phyloP scores from a whole-genome alignment of 2,888 invertebrate species.

The Neoascia interrupta region DNA sequence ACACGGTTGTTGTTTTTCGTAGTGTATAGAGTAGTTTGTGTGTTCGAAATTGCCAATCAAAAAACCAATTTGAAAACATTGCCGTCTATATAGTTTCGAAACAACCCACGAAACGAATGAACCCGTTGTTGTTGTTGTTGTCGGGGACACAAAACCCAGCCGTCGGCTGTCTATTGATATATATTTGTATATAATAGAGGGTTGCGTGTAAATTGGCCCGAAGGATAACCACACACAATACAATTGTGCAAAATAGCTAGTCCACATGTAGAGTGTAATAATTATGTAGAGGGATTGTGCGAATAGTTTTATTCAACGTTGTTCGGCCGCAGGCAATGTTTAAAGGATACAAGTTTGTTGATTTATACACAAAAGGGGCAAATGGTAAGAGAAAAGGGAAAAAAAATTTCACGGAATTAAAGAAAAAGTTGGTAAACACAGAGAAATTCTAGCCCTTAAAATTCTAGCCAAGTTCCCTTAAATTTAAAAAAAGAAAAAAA shows the following conservation, averaged over 20 bases:
- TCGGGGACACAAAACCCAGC: too few species aligned
- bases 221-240: conserved; percentile 55
- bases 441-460: background rate
- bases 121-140: too few species aligned
- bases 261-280: conserved; percentile 69
- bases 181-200: background rate
- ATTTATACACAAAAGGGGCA: background rate
- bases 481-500: background rate
- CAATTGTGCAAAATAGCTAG: conserved; percentile 66
- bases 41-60: conserved; percentile 77
- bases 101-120: conserved; percentile 35
- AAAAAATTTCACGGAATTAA: too few species aligned
- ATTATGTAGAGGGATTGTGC: conserved; percentile 71
- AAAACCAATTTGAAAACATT: conserved; percentile 74
- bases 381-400: too few species aligned
- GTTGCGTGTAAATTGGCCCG: conserved; percentile 44
- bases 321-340: background rate
- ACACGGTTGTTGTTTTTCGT: conserved; percentile 15
- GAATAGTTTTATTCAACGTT: conserved; percentile 65
- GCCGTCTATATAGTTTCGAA: too few species aligned
- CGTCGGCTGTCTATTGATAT: too few species aligned
- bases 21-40: too few species aligned
- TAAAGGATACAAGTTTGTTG: background rate
- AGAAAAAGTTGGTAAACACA: too few species aligned
- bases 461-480: background rate